phyloP scores from a whole-genome alignment of 2,113 vertebrate species.

The Dinomys branickii region DNA sequence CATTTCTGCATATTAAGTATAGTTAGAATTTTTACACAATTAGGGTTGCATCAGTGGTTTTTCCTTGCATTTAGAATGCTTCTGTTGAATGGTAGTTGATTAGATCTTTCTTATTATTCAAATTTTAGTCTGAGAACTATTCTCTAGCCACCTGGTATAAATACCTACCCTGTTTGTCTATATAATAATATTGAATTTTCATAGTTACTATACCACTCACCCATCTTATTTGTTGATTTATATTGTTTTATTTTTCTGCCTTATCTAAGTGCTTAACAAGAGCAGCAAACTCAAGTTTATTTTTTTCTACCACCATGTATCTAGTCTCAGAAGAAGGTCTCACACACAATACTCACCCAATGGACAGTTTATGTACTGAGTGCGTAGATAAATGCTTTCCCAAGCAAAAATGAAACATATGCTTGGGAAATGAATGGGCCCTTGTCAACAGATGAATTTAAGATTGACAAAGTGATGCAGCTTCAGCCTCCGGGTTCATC shows the following conservation, averaged over 20 bases:
- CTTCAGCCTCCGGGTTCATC: neutral
- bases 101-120: neutral
- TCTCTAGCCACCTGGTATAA: neutral
- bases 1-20: neutral
- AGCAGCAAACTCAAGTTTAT: neutral
- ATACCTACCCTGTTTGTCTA: neutral
- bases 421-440: neutral
- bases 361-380: neutral
- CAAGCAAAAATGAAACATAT: neutral
- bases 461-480: neutral
- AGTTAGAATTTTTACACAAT: neutral
- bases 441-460: neutral
- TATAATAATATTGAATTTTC: neutral
- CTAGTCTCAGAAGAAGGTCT: neutral
- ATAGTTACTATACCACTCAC: neutral
- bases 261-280: neutral
- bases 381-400: neutral
- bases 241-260: neutral
- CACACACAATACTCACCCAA: neutral
- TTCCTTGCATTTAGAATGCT: neutral
- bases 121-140: neutral
- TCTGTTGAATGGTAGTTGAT: neutral
- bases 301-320: neutral
- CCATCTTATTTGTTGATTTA: neutral
- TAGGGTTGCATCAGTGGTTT: neutral